phyloP scores from a whole-genome alignment of 1,140 invertebrate species.

The Theocolax elegans region DNA sequence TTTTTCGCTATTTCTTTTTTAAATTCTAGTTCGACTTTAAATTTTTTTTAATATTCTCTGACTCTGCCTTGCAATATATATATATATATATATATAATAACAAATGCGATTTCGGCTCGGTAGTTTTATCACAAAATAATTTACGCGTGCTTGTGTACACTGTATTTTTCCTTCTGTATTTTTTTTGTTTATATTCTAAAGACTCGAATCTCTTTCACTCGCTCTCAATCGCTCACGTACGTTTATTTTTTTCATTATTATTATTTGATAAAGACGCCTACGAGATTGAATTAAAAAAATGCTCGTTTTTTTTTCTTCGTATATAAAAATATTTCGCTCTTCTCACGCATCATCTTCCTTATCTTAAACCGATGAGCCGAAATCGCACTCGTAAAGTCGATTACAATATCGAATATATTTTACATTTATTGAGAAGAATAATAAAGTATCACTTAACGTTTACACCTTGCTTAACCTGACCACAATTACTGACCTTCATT shows the following conservation, averaged over 20 bases:
- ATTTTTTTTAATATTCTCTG: neutral
- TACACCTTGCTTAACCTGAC: slow-evolving; percentile 10
- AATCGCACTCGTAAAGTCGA: slow-evolving; percentile 18
- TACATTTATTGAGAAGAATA: slow-evolving; percentile 31
- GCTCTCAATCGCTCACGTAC: neutral
- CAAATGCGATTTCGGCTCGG: slow-evolving; percentile 17
- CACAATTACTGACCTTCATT: slow-evolving; percentile 36
- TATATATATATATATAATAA: no score
- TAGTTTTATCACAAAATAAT: slow-evolving; percentile 40
- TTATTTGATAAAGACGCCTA: slow-evolving; percentile 11
- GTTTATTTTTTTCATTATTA: slow-evolving; percentile 7
- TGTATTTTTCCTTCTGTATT: neutral
- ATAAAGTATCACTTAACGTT: slow-evolving; percentile 28
- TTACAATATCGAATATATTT: slow-evolving; percentile 33
- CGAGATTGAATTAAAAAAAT: slow-evolving; percentile 29
- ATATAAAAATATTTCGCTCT: slow-evolving; percentile 39
- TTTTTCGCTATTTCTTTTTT: no score
- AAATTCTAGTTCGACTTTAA: neutral
- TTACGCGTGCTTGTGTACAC: slow-evolving; percentile 3
- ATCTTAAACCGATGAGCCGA: slow-evolving; percentile 14
- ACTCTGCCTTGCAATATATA: slow-evolving; percentile 1
- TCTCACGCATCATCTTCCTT: neutral
- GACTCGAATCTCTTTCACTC: slow-evolving; percentile 7
- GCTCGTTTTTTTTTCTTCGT: slow-evolving; percentile 20
- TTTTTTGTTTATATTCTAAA: slow-evolving; percentile 31